Conservation (phyloP, 2,888 invertebrate genomes). For the Margaritifera margaritifera region DNA sequence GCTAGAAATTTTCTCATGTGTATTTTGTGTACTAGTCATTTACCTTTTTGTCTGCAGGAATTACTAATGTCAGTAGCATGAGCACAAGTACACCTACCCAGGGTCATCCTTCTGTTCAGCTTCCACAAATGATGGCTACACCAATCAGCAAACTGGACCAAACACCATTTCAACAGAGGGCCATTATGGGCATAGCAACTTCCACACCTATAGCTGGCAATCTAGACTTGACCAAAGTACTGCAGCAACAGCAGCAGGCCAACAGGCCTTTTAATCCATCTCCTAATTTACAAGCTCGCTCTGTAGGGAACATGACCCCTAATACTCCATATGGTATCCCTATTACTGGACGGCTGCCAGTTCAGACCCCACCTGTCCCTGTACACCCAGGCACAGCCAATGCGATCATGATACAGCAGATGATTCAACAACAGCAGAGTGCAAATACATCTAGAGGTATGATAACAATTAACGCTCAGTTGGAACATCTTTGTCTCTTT, state of each 20-base stretch:
- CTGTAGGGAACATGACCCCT: conserved; percentile 28
- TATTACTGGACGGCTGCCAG: conserved; percentile 53
- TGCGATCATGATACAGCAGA: conserved; percentile 56
- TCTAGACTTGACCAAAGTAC: conserved; percentile 44
- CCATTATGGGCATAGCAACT: conserved; percentile 21
- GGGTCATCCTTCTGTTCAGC: too few relatives aligned
- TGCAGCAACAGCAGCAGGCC: conserved; percentile 47
- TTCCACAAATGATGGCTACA: too few relatives aligned
- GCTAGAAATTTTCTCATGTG: too few relatives aligned
- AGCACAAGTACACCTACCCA: too few relatives aligned
- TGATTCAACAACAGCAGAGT: conserved; percentile 44
- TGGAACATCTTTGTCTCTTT: not conserved
- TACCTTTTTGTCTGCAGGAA: too few relatives aligned
- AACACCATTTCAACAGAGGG: conserved; percentile 8
- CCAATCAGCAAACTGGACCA: too few relatives aligned
- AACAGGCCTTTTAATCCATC: conserved; percentile 39
- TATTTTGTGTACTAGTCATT: too few relatives aligned
- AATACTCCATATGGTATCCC: conserved; percentile 53
- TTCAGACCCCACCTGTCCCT: conserved; percentile 39
- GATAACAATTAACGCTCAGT: not conserved
- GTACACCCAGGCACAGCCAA: conserved; percentile 37
- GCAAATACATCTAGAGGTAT: conserved; percentile 37
- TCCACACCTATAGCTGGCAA: conserved; percentile 15
- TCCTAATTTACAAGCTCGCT: conserved; percentile 29
- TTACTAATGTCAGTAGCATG: too few relatives aligned